Conservation (phyloP, 1,140 invertebrate species). For the Solen grandis region DNA sequence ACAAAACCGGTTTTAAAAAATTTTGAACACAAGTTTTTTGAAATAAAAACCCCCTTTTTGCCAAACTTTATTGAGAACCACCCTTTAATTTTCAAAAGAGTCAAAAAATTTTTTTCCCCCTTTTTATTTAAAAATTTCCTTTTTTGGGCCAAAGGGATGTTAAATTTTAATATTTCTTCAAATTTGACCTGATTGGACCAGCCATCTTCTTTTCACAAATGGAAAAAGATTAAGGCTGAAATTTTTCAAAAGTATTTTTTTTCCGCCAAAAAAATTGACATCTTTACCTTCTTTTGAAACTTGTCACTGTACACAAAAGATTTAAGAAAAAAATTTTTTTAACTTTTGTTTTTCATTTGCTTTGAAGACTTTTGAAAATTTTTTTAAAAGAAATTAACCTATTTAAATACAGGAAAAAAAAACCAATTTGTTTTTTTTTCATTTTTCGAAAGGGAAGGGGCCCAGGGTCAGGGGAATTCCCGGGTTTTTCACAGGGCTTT, state of each 20-base stretch:
- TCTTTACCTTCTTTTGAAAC: constrained; percentile 7
- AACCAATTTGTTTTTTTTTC: too few species aligned
- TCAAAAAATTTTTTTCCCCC: constrained; percentile 44
- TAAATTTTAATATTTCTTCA: neutral
- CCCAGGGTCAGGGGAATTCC: too few species aligned
- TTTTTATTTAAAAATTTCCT: constrained; percentile 26
- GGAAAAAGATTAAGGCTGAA: constrained; percentile 13
- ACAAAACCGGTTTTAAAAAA: constrained; percentile 33
- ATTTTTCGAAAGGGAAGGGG: too few species aligned
- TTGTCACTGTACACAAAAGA: neutral
- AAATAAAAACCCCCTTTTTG: constrained; percentile 23
- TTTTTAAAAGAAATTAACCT: too few species aligned
- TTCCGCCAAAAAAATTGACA: constrained; percentile 21
- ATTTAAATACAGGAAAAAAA: too few species aligned
- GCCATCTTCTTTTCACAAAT: constrained; percentile 26
- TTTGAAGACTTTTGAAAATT: too few species aligned
- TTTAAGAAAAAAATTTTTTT: neutral
- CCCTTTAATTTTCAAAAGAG: constrained; percentile 23
- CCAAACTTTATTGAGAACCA: constrained; percentile 33
- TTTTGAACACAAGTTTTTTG: constrained; percentile 19
- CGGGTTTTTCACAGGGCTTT: too few species aligned
- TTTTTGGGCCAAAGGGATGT: constrained; percentile 2
- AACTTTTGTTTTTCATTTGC: too few species aligned
- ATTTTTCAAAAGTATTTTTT: constrained; percentile 9
- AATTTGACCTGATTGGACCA: neutral